These are phyloP conservation scores for Lipotes vexillifer DNA, from an alignment of 2,113 vertebrate genomes.

Conservation along the genomic window DNA sequence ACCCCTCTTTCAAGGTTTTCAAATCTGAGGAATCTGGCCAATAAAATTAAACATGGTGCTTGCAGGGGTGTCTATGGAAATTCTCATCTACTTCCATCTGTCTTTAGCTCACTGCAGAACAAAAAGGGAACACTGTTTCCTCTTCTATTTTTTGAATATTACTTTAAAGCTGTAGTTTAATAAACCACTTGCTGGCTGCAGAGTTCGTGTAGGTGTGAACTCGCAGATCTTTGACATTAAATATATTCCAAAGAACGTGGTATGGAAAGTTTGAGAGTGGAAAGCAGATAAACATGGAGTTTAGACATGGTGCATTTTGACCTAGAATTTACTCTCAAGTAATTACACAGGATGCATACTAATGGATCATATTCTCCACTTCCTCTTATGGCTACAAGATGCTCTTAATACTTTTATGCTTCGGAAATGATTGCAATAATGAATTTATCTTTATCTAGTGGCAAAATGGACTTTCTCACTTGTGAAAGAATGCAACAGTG, in stretches of 20 bases:
- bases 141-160: not conserved
- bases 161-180: conserved; percentile 30
- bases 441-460: not conserved
- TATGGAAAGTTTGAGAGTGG: not conserved
- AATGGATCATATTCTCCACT: not conserved
- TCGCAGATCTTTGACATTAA: not conserved
- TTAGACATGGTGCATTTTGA: not conserved
- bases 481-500: not conserved
- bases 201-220: not conserved
- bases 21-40: not conserved
- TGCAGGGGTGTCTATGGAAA: not conserved
- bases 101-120: not conserved
- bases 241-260: not conserved
- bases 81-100: not conserved
- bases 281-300: conserved; percentile 12
- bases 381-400: not conserved
- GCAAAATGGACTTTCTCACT: not conserved
- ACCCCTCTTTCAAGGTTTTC: not conserved
- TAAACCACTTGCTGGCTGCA: not conserved
- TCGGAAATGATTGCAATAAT: not conserved
- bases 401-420: not conserved
- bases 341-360: not conserved
- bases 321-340: not conserved
- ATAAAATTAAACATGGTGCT: not conserved
- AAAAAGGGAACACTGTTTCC: not conserved